A percentile compares a stretch with the other conserved stretches of the same genome.
phyloP scores from a whole-genome alignment of 2,888 invertebrate genomes.

The Drosophila histrio region DNA sequence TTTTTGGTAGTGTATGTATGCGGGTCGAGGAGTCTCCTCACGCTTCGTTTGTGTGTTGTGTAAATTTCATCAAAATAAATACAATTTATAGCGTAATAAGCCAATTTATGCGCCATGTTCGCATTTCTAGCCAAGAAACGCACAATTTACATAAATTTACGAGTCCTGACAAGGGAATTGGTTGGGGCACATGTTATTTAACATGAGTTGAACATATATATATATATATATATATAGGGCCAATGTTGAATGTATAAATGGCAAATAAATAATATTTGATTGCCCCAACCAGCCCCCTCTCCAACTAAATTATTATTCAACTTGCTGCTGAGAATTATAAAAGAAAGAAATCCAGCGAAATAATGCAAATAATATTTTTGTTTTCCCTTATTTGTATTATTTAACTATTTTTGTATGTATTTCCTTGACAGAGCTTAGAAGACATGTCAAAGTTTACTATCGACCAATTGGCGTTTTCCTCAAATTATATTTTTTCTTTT shows the following conservation, averaged over 20 bases:
- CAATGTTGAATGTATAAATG: slow-evolving; percentile 72
- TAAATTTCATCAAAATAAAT: slow-evolving; percentile 81
- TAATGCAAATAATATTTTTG: neutral
- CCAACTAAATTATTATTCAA: slow-evolving; percentile 52
- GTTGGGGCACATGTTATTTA: slow-evolving; percentile 43
- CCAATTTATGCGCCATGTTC: slow-evolving; percentile 76
- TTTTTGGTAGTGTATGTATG: neutral
- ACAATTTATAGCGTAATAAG: slow-evolving; percentile 80
- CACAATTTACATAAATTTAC: slow-evolving; percentile 76
- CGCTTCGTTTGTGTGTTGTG: slow-evolving; percentile 50
- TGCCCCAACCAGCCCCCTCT: slow-evolving; percentile 28
- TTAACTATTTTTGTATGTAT: neutral
- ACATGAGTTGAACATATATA: slow-evolving; percentile 27
- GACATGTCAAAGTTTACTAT: no score
- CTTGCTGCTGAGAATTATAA: slow-evolving; percentile 56
- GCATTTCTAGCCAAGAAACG: slow-evolving; percentile 45
- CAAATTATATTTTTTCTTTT: no score
- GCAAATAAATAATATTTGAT: slow-evolving; percentile 77
- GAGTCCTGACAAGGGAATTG: slow-evolving; percentile 6
- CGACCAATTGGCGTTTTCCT: no score
- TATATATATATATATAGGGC: slow-evolving; percentile 32
- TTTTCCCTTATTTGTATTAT: neutral
- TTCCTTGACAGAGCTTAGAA: no score
- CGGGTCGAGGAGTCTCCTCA: neutral
- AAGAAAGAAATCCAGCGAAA: neutral